Evolutionary conservation across 2,888 invertebrate genomes (phyloP), one percentile per base, ranked within the genome.

Genomic region (Rhagonycha lutea): DNA sequence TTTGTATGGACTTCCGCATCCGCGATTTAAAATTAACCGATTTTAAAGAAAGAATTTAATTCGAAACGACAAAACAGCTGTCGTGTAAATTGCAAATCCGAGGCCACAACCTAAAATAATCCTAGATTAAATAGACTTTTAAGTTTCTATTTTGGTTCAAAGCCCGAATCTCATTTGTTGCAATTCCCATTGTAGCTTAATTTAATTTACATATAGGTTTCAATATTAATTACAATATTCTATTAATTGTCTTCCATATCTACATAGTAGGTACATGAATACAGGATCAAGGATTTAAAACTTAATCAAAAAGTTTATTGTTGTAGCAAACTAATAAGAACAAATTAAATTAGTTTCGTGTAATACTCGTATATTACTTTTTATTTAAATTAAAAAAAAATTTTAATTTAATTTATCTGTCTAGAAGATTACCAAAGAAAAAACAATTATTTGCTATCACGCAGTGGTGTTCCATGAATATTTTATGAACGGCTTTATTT

Each of bases 51-150:
- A 65, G 18, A 69, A 69, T 69, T 69, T 47, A 47, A 65, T 63
- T 63, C 28, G 62, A 74, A 77, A 72, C 74, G 74, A 77, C 71
- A 77, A 77, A 77, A 70, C 77, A 75, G 70, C 75, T 77, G 74
- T 65, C 67, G 67, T 68, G 74, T 63, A 67, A 73, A 75, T 77
- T 70, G 70, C 69, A 70, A 77, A 77, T 73, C 72, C 77, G 74
- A 75, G 69, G 68, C 67, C 72, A 68, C 47, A 70, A 62, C 69
- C 75, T 9, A 75, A 77, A 77, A 77, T 77, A 77, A 72, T 72
- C 68, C 70, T 28, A 70, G 72, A 77, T 77, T 75, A 77, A 74
- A 77, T 74, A 77, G 72, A 72, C 77, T 75, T 77, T 73, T 72
- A 12, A 75, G 70, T 75, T 73, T 74, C 77, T 77, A 77, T 77